Conservation (phyloP, 2,888 invertebrate species). For the Calameuta idolon region DNA sequence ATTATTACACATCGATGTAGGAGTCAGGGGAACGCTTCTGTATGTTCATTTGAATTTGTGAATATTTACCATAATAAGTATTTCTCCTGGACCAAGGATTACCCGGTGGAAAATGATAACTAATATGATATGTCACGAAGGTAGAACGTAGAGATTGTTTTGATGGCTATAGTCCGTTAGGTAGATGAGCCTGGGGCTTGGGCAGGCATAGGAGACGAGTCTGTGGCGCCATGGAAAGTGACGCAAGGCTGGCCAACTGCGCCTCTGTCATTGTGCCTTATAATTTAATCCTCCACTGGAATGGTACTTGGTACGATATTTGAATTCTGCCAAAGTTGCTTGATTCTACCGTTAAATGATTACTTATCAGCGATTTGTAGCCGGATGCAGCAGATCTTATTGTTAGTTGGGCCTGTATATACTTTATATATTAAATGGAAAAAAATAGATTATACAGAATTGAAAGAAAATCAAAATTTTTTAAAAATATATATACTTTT, state of each 20-base stretch:
- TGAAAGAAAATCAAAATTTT: background rate
- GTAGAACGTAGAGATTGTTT: conserved; percentile 10
- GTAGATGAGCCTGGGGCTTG: conserved; percentile 3
- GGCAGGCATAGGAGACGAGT: background rate
- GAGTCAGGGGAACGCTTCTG: background rate
- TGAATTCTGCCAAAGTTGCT: too few relatives aligned
- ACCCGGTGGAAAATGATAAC: background rate
- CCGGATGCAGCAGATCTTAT: too few relatives aligned
- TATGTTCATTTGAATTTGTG: background rate
- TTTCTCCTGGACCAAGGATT: background rate
- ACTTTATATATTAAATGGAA: background rate
- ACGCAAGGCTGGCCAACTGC: conserved; percentile 15
- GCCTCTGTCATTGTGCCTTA: conserved; percentile 14
- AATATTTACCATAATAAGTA: background rate
- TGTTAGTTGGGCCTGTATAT: too few relatives aligned
- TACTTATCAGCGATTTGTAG: too few relatives aligned
- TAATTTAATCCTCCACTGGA: conserved; percentile 9
- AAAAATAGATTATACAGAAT: background rate
- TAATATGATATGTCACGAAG: background rate
- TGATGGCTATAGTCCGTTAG: conserved; percentile 10
- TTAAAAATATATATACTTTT: background rate
- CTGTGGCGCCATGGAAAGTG: conserved; percentile 10
- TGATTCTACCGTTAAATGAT: too few relatives aligned
- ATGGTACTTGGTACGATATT: background rate
- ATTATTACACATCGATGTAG: too few relatives aligned